Evolutionary conservation across 2,888 invertebrate genomes (phyloP), one percentile per base, ranked within the genome.

Genomic region (Acleris literana): DNA sequence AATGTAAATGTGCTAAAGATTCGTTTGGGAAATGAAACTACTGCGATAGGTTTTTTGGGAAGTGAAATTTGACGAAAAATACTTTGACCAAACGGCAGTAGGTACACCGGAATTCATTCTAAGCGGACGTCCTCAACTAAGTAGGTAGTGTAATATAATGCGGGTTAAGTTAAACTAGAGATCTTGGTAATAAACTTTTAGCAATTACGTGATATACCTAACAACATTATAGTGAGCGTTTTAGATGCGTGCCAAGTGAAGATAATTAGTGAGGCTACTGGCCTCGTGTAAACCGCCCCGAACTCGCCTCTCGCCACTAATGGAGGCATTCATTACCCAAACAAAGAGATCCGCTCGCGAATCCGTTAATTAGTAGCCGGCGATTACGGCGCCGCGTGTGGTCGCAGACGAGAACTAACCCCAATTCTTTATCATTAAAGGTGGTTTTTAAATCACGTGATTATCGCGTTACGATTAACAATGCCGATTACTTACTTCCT

Each of bases 281-380:
- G 11, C 18, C 49, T 18, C n/a, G 49, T 52, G 52, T 52, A n/a
- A 9, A n/a, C 18, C 20, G n/a, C 3, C n/a, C 29, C 16, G 25
- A n/a, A n/a, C 18, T 25, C 6, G 25, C 5, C 20, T 5, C 9
- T 18, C 39, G 39, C 39, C 13, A 4, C 39, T 39, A 25, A 57
- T 46, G 46, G 46, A 25, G 20, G 11, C 44, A 44, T 46, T 57
- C 44, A 57, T 57, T 46, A 46, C 57, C 57, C 57, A 57, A 57
- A 57, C 57, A 57, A 57, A 46, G 57, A 57, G 57, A 46, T 46
- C 46, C 39, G 39, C 39, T 43, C 20, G 55, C 20, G 20, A 43
- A 55, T 43, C 55, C 55, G 43, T 46, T 57, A 46, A 46, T 57
- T 57, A 57, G 57, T 17, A 25, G 44, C 57, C 25, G 11, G 25